phyloP scores from a whole-genome alignment of 2,888 invertebrate genomes.

The Micropterix aruncella region DNA sequence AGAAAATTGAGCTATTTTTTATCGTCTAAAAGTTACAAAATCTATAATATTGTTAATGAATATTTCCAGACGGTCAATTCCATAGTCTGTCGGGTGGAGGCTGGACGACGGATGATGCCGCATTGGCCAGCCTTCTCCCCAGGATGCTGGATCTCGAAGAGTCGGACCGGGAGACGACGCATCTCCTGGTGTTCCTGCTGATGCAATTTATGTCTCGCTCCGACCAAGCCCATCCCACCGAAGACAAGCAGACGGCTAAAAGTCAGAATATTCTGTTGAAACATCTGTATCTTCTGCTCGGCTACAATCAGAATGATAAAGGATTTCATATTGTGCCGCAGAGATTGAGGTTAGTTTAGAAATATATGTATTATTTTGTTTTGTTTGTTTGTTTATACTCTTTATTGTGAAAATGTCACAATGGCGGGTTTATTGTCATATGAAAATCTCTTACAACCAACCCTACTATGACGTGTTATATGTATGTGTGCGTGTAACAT shows the following conservation, averaged over 20 bases:
- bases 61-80: conserved; percentile 57
- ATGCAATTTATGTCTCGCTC: conserved; percentile 85
- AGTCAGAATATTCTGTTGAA: conserved; percentile 78
- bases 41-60: too few species aligned
- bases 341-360: conserved; percentile 66
- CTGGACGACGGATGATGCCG: conserved; percentile 52
- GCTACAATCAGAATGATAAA: conserved; percentile 85
- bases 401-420: too few species aligned
- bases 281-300: conserved; percentile 83
- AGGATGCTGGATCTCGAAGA: conserved; percentile 88
- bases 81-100: conserved; percentile 65
- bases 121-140: conserved; percentile 65
- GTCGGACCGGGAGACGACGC: conserved; percentile 89
- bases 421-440: too few species aligned
- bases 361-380: too few species aligned
- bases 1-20: too few species aligned
- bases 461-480: too few species aligned
- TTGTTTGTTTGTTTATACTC: too few species aligned
- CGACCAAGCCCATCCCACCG: conserved; percentile 64
- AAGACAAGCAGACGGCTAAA: conserved; percentile 68
- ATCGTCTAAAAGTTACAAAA: too few species aligned
- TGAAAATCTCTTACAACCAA: too few species aligned
- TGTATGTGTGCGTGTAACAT: too few species aligned
- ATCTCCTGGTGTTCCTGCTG: conserved; percentile 84
- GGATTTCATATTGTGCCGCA: conserved; percentile 84